Conservation (phyloP, 2,113 vertebrate species). For the Kryptolebias marmoratus region DNA sequence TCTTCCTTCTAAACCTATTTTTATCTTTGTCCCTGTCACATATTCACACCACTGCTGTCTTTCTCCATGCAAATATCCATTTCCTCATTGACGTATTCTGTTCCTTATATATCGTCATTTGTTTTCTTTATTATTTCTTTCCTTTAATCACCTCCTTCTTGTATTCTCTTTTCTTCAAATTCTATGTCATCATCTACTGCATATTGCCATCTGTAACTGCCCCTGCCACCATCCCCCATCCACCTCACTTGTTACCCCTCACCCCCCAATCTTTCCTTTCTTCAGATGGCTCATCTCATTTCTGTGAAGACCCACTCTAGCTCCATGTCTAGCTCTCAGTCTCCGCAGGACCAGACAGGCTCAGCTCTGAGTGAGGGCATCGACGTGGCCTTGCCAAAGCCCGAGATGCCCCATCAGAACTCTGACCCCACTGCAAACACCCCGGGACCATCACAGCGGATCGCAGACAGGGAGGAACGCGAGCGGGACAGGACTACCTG, state of each 20-base stretch:
- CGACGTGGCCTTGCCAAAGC: slow-evolving; percentile 84
- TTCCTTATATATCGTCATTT: too few species aligned
- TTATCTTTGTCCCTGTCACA: not conserved
- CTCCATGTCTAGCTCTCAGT: slow-evolving; percentile 93
- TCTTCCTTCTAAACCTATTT: not conserved
- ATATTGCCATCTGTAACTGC: too few species aligned
- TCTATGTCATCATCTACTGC: too few species aligned
- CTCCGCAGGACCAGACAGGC: slow-evolving; percentile 92
- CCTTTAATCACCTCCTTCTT: not conserved
- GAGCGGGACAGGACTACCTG: slow-evolving; percentile 75
- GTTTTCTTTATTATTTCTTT: not conserved
- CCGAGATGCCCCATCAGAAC: slow-evolving; percentile 95
- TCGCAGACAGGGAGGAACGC: slow-evolving; percentile 83
- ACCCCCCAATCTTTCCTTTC: slow-evolving; percentile 46
- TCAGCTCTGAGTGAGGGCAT: slow-evolving; percentile 86
- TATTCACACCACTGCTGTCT: not conserved
- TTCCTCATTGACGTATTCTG: not conserved
- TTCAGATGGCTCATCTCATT: slow-evolving; percentile 89
- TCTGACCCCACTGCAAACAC: slow-evolving; percentile 96
- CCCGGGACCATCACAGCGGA: slow-evolving; percentile 85
- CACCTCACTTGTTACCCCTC: not conserved
- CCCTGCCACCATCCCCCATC: not conserved
- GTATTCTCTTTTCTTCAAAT: not conserved
- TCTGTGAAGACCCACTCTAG: slow-evolving; percentile 91
- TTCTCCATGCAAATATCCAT: not conserved